Percentiles rank a stretch among this genome's conserved stretches.
Evolutionary conservation across 2,113 vertebrate genomes (phyloP).

Genomic region (Calonectris borealis): DNA sequence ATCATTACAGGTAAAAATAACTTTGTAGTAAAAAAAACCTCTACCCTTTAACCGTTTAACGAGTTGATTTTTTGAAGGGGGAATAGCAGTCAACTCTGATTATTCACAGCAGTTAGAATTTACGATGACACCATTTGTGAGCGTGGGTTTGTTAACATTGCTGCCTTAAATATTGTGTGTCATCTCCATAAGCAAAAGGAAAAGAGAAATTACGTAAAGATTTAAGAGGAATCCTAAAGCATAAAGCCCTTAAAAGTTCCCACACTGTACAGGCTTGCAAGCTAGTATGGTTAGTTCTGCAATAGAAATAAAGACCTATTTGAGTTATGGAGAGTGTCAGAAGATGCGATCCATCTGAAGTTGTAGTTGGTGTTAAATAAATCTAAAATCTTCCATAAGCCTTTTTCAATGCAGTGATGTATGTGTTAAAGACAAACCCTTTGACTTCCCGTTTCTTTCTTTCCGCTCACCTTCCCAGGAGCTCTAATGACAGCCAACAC

Average conservation of each 20-base stretch:
- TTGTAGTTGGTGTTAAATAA: neutral
- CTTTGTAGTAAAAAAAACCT: neutral
- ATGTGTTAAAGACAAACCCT: neutral
- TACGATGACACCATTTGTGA: neutral
- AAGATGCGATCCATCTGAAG: neutral
- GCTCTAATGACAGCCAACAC: constrained; percentile 78
- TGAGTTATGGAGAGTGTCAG: neutral
- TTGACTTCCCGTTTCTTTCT: neutral
- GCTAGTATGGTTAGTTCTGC: neutral
- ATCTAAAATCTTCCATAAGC: neutral
- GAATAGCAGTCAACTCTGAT: neutral
- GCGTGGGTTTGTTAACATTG: neutral
- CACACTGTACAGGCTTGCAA: neutral
- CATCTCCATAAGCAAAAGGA: neutral
- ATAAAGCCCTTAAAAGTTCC: neutral
- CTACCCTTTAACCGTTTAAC: neutral
- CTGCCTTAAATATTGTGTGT: neutral
- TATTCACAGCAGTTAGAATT: neutral
- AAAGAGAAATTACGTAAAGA: neutral
- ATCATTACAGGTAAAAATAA: neutral
- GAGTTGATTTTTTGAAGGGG: neutral
- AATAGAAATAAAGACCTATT: neutral
- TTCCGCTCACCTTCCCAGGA: constrained; percentile 64
- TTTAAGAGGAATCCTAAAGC: neutral
- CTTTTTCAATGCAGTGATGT: neutral